Base-by-base conservation (phyloP, 1,140 invertebrate species). In the Dolichoris vasculosae region DNA sequence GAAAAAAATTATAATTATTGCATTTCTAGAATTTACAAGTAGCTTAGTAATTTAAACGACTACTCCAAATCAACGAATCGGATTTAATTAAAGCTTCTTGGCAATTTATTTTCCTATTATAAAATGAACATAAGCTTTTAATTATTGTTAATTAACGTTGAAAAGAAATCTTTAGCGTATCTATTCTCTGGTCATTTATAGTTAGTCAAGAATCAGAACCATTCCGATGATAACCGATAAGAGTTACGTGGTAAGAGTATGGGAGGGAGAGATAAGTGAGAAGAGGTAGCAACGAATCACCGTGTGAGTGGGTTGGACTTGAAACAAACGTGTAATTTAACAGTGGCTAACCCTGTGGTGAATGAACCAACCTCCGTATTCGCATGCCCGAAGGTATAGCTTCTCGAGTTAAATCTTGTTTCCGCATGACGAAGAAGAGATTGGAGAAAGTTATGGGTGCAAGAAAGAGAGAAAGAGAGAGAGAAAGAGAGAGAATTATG, bases 321-420 rank as follows among this genome's bases (percentile, higher is more conserved):
- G 89, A 91, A 92, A 91, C 90, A 91, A 93, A 93, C 91, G 91
- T 93, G 89, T 91, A 93, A 93, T 93, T 93, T 93, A 92, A 88
- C 91, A 89, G 91, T 92, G 90, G 91, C 90, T 89, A 88, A 89
- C 87, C 87, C 86, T 26, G 43, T 26, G 30, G 88, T 86, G 88
- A 87, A 86, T 64, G 83, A 78, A 78, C 81, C 13, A 67, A 67
- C 86, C 40, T 55, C 51, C 15, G 48, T 32, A 38, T 59, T 26
- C 46, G 17, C 87, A 88, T 88, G 84, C 88, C 84, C 82, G 75
- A 87, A 89, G 87, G 87, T 87, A 77, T 64, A 64, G 35, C 73
- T 46, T n/a, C 40, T 32, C 38, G 17, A 0, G 8, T 30, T 23
- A 30, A 0, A n/a, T 46, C 46, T 40, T 26, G 40, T 59, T 43